Base-by-base conservation (phyloP, 2,888 invertebrate species). In the Papilio elwesi region DNA sequence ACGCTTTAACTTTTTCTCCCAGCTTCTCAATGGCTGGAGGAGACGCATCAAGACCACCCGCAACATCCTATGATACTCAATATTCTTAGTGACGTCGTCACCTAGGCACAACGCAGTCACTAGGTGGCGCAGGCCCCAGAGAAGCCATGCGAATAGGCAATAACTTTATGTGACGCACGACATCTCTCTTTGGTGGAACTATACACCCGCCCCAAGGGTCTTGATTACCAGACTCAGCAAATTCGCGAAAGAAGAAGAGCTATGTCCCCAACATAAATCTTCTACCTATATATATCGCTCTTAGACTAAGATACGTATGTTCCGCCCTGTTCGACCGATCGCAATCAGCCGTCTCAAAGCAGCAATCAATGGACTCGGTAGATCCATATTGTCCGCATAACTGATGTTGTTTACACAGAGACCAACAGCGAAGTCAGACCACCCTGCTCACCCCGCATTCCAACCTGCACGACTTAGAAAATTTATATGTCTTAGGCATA, bases 121-220 rank as follows among this genome's bases (percentile, higher is more conserved):
- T 51, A 51, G 13, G 12, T 51, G 10, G 13, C 51, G 51, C 51
- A 51, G 6, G 38, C 10, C 7, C 13, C 38, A 13, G 63, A 47
- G 15, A n/a, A 43, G 47, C 38, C 38, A 6, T 13, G n/a, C 15
- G 63, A 16, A 47, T 51, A 51, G 12, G 51, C 10, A 6, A 74
- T n/a, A 0, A 74, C 66, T 16, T 71, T 72, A 0, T 0, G 8
- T 0, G 73, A 76, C 0, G 75, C 74, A 0, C 76, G 67, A 0
- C 49, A 12, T 7, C 75, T 57, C 3, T 74, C 76, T n/a, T 48
- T 52, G 6, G 77, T 72, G 12, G 36, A 43, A 4, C 66, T 43
- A 55, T 78, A 77, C 8, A 77, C 78, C 16, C 47, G n/a, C 77
- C 77, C 76, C 77, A 78, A 0, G 77, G 77, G 51, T 76, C 74